A percentile compares a stretch with the other conserved stretches of the same genome.
These are phyloP conservation scores for Terebella lapidaria DNA, from an alignment of 2,888 invertebrate species.

Conservation along the genomic window DNA sequence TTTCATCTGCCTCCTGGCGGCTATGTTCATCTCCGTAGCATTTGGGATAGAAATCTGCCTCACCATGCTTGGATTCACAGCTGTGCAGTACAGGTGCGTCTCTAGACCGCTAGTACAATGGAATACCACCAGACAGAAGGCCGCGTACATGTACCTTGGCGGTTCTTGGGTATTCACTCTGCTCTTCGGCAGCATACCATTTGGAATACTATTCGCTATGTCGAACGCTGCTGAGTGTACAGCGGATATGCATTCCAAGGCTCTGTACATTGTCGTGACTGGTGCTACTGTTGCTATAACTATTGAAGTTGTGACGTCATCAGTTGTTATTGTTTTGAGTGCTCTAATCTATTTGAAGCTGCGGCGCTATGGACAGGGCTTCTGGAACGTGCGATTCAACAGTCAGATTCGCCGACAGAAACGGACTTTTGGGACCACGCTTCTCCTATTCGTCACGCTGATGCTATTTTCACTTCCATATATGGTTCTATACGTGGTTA, in stretches of 20 bases:
- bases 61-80: slow-evolving; percentile 23
- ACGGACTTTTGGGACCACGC: slow-evolving; percentile 22
- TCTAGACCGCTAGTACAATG: slow-evolving; percentile 20
- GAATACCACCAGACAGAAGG: slow-evolving; percentile 7
- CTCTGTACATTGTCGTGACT: not conserved
- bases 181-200: slow-evolving; percentile 6
- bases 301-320: slow-evolving; percentile 11
- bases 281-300: slow-evolving; percentile 13
- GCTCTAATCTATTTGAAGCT: slow-evolving; percentile 19
- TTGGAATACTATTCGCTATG: not conserved
- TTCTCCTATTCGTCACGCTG: slow-evolving; percentile 19
- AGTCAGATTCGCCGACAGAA: slow-evolving; percentile 18
- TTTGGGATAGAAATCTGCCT: slow-evolving; percentile 18
- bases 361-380: not conserved
- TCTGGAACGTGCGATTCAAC: slow-evolving; percentile 16
- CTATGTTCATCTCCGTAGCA: slow-evolving; percentile 14
- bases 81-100: slow-evolving; percentile 23
- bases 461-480: slow-evolving; percentile 21
- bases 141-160: slow-evolving; percentile 11
- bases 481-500: slow-evolving; percentile 15
- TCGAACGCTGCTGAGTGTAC: not conserved
- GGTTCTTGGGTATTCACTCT: slow-evolving; percentile 16
- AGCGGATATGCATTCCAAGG: not conserved
- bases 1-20: slow-evolving; percentile 17
- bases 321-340: slow-evolving; percentile 14